Evolutionary conservation across 2,113 vertebrate genomes (phyloP).

Genomic region (Leiothrix lutea): DNA sequence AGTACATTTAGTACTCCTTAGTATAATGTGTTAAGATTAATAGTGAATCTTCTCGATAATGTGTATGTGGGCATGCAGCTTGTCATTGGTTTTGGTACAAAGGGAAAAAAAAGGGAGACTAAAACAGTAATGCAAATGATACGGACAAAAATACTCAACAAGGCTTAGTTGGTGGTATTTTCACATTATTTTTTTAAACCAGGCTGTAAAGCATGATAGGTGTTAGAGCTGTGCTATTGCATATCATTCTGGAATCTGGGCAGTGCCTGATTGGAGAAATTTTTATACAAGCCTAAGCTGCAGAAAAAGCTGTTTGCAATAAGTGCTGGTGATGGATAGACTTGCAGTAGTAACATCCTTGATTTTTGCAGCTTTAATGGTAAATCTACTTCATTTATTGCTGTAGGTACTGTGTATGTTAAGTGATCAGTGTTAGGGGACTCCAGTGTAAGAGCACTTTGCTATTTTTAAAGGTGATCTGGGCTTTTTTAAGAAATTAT

Average conservation of each 20-base stretch:
- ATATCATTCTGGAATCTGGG: conserved; percentile 29
- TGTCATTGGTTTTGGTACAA: background rate
- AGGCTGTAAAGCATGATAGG: conserved; percentile 23
- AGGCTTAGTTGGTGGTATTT: conserved; percentile 57
- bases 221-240: conserved; percentile 49
- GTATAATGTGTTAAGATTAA: background rate
- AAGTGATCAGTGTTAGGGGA: background rate
- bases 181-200: conserved; percentile 28
- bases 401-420: background rate
- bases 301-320: conserved; percentile 7
- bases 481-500: background rate
- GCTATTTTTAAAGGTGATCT: background rate
- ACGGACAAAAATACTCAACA: background rate
- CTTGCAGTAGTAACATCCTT: background rate
- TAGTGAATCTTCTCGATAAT: background rate
- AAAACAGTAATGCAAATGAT: background rate
- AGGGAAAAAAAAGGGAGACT: background rate
- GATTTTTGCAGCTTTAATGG: background rate
- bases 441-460: background rate
- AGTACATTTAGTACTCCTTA: background rate
- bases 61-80: background rate
- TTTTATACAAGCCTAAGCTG: conserved; percentile 20
- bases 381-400: background rate
- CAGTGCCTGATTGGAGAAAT: conserved; percentile 20
- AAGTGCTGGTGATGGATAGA: background rate